Percentiles rank a stretch among this genome's conserved stretches.
These are phyloP conservation scores for Apteryx owenii DNA, from an alignment of 2,113 vertebrate species.

Conservation along the genomic window DNA sequence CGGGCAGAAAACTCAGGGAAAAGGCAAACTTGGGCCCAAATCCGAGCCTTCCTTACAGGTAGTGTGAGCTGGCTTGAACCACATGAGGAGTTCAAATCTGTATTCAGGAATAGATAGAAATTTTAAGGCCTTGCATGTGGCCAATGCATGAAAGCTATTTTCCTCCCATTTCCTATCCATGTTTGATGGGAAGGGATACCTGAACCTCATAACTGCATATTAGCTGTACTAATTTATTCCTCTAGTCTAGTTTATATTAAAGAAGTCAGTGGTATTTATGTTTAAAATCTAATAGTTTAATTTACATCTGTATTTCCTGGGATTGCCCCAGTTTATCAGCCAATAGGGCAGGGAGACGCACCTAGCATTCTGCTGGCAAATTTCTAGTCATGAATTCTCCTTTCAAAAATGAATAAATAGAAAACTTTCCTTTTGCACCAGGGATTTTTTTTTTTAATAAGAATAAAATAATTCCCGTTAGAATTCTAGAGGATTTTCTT, in stretches of 20 bases:
- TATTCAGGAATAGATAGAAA: background rate
- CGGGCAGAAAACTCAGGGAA: no score
- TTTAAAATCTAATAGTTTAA: background rate
- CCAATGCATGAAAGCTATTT: background rate
- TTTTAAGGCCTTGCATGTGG: background rate
- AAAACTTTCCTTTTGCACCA: background rate
- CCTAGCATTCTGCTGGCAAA: background rate
- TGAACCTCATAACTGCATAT: background rate
- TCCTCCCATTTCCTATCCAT: background rate
- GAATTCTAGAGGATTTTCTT: background rate
- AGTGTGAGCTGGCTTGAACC: background rate
- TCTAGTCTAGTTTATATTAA: background rate
- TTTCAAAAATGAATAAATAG: background rate
- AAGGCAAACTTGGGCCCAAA: background rate
- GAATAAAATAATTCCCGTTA: background rate
- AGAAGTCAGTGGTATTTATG: background rate
- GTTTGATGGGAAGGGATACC: background rate
- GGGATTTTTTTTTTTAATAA: background rate
- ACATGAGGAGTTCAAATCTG: background rate
- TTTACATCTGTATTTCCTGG: background rate
- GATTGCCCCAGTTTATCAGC: background rate
- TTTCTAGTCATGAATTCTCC: background rate
- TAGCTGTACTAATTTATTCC: background rate
- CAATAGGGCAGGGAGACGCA: no score
- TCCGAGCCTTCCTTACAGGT: background rate